Conservation (phyloP, 2,888 invertebrate species). For the Stenichneumon culpator region DNA sequence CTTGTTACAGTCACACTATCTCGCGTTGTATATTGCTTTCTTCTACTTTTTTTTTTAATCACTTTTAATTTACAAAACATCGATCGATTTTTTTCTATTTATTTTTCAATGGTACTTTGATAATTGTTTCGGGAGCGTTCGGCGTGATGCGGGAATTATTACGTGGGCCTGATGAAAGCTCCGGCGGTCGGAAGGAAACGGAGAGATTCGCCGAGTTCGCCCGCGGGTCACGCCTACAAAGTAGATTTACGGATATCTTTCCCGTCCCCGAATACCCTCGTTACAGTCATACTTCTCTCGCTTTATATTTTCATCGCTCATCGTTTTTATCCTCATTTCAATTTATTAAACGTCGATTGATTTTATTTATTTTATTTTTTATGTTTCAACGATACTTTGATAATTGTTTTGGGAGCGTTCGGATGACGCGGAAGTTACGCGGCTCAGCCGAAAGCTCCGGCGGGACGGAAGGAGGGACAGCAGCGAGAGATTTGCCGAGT, state of each 20-base stretch:
- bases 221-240: conserved; percentile 77
- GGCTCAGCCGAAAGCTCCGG: not conserved
- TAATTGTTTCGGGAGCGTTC: not conserved
- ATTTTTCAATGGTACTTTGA: not conserved
- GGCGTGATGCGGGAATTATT: not conserved
- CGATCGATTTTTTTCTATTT: not conserved
- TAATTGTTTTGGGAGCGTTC: not conserved
- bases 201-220: conserved; percentile 26
- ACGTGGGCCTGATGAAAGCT: not conserved
- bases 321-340: not conserved
- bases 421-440: not conserved
- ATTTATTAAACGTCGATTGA: not conserved
- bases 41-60: not conserved
- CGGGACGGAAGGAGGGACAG: not conserved
- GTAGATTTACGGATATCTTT: conserved; percentile 73
- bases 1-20: not conserved
- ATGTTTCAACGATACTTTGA: too few relatives aligned
- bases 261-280: not conserved
- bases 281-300: not conserved
- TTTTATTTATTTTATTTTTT: not conserved
- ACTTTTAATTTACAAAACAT: not conserved
- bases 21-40: not conserved
- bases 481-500: not conserved
- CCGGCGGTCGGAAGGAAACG: not conserved
- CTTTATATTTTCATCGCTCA: not conserved